Conservation (phyloP, 1,140 invertebrate species). For the Triops cancriformis region DNA sequence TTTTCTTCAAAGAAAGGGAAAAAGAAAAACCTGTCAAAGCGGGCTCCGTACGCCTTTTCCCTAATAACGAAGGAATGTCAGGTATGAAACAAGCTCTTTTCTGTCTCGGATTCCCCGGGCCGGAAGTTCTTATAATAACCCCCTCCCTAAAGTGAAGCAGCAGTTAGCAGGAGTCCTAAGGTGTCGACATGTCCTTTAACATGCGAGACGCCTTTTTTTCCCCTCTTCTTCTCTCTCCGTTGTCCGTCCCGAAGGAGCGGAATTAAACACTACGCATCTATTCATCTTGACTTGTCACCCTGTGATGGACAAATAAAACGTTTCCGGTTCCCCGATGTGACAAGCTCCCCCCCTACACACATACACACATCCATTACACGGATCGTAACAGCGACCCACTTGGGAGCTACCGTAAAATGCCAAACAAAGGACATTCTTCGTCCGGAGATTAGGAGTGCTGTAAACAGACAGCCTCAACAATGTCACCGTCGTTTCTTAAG, state of each 20-base stretch:
- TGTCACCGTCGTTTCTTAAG: neutral
- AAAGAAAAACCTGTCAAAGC: neutral
- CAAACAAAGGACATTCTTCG: neutral
- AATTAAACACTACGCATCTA: neutral
- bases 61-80: neutral
- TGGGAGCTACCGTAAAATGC: neutral
- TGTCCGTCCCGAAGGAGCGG: neutral
- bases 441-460: neutral
- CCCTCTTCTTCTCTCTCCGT: neutral
- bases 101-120: neutral
- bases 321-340: neutral
- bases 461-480: neutral
- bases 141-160: neutral
- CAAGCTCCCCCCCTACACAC: neutral
- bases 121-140: constrained; percentile 6
- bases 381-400: neutral
- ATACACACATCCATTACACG: neutral
- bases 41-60: neutral
- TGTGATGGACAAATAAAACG: neutral
- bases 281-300: constrained; percentile 13
- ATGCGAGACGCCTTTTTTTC: neutral
- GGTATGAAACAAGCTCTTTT: neutral
- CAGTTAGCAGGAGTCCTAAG: neutral
- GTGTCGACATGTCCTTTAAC: constrained; percentile 4
- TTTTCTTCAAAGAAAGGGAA: no score